These are phyloP conservation scores for Guaruba guarouba DNA, from an alignment of 2,113 vertebrate species.

Conservation along the genomic window DNA sequence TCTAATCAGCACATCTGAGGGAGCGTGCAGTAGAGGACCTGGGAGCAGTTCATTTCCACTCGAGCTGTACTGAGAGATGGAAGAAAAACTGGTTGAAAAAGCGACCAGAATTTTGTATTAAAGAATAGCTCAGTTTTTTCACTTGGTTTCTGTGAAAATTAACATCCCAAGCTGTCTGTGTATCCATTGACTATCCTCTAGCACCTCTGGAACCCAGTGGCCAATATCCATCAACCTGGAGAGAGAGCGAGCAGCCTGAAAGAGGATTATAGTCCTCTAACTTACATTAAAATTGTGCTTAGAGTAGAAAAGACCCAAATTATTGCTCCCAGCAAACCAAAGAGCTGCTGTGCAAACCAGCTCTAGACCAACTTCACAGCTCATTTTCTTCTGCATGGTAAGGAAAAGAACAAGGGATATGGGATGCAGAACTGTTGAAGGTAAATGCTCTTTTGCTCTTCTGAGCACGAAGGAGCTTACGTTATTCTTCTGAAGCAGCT, in stretches of 20 bases:
- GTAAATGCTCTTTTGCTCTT: not conserved
- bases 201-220: not conserved
- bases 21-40: not conserved
- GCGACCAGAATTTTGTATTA: not conserved
- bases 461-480: not conserved
- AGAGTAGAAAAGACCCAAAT: not conserved
- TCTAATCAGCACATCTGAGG: not conserved
- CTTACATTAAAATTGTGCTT: not conserved
- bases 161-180: not conserved
- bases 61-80: not conserved
- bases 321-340: not conserved
- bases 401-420: not conserved
- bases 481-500: not conserved
- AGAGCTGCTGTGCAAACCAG: not conserved
- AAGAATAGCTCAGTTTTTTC: not conserved
- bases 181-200: not conserved
- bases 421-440: not conserved
- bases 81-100: not conserved
- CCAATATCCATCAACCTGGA: not conserved
- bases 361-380: not conserved
- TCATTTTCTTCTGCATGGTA: not conserved
- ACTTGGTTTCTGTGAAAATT: not conserved
- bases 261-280: not conserved
- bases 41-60: constrained; percentile 10
- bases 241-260: not conserved